These are phyloP conservation scores for Drosophila tripunctata DNA, from an alignment of 2,888 invertebrate species.

Conservation along the genomic window DNA sequence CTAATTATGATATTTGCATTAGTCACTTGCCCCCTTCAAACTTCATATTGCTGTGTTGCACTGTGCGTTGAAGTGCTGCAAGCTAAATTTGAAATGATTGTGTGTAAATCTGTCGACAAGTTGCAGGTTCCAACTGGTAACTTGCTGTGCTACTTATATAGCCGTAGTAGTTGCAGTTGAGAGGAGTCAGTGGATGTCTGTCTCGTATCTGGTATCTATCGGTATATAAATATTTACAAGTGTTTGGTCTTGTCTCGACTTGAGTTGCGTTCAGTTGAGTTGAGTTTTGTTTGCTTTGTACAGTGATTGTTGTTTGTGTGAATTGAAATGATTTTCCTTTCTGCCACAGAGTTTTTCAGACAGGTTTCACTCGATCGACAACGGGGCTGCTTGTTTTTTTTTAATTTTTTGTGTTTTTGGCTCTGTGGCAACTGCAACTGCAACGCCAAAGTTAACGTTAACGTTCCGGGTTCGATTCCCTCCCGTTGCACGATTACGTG, in stretches of 20 bases:
- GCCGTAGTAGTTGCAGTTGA: constrained; percentile 4
- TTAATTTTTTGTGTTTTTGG: constrained; percentile 5
- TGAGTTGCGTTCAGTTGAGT: constrained; percentile 28
- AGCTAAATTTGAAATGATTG: constrained; percentile 58
- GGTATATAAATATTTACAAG: constrained; percentile 41
- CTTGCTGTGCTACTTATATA: constrained; percentile 46
- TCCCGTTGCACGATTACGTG: constrained; percentile 68
- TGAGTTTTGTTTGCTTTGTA: constrained; percentile 68
- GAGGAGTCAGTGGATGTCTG: constrained; percentile 11
- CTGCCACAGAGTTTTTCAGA: constrained; percentile 51
- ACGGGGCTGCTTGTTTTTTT: background rate
- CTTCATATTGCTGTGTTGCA: constrained; percentile 5
- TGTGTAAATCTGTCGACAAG: constrained; percentile 69
- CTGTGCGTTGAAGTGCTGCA: constrained; percentile 38
- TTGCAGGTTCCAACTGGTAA: constrained; percentile 32
- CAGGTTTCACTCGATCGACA: constrained; percentile 75
- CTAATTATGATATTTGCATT: constrained; percentile 13
- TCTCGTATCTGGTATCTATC: constrained; percentile 28
- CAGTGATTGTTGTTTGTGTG: constrained; percentile 73
- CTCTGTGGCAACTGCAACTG: constrained; percentile 30
- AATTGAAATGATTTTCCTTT: constrained; percentile 71
- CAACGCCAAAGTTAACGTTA: constrained; percentile 26
- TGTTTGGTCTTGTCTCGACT: constrained; percentile 47
- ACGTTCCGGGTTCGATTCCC: constrained; percentile 74
- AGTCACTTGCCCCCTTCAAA: background rate